Evolutionary conservation across 92 coral and sea anemone species (phyloP).

Genomic region (Pocillopora grandis): DNA sequence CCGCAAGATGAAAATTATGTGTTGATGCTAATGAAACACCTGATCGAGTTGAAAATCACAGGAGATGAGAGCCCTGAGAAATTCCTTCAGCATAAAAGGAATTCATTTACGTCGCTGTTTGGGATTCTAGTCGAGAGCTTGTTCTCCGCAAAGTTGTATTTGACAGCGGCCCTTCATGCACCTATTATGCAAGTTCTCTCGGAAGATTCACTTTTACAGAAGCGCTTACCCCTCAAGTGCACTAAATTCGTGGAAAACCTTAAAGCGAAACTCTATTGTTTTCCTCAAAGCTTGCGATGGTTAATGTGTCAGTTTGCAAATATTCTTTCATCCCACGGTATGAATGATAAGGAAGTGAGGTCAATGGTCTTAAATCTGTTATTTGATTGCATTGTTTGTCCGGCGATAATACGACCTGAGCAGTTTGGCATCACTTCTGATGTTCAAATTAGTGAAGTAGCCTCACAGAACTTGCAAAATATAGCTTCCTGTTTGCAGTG

Average conservation of each 20-base stretch:
- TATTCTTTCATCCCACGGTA: constrained; percentile 64
- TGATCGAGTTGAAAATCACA: constrained; percentile 78
- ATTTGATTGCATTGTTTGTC: constrained; percentile 83
- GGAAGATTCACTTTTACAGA: constrained; percentile 73
- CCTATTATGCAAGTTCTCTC: constrained; percentile 83
- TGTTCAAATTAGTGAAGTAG: constrained; percentile 83
- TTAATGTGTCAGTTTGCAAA: constrained; percentile 80
- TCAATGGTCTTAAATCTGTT: constrained; percentile 76
- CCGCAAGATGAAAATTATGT: constrained; percentile 89
- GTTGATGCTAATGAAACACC: constrained; percentile 66
- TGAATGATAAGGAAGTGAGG: constrained; percentile 61
- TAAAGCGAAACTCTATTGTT: constrained; percentile 85
- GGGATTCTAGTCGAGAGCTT: constrained; percentile 74
- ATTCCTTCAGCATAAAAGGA: constrained; percentile 72
- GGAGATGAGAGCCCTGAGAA: constrained; percentile 70
- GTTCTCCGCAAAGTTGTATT: constrained; percentile 78
- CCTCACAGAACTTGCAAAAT: constrained; percentile 82
- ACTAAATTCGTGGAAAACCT: constrained; percentile 74
- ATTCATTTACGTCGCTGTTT: constrained; percentile 81
- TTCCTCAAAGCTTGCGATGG: constrained; percentile 90
- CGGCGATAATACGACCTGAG: constrained; percentile 86
- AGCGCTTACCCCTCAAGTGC: constrained; percentile 70
- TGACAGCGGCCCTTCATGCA: constrained; percentile 85
- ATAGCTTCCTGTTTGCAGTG: constrained; percentile 76
- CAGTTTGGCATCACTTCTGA: constrained; percentile 92